phyloP scores from a whole-genome alignment of 1,140 invertebrate species.

The Euura saliciscinereae region DNA sequence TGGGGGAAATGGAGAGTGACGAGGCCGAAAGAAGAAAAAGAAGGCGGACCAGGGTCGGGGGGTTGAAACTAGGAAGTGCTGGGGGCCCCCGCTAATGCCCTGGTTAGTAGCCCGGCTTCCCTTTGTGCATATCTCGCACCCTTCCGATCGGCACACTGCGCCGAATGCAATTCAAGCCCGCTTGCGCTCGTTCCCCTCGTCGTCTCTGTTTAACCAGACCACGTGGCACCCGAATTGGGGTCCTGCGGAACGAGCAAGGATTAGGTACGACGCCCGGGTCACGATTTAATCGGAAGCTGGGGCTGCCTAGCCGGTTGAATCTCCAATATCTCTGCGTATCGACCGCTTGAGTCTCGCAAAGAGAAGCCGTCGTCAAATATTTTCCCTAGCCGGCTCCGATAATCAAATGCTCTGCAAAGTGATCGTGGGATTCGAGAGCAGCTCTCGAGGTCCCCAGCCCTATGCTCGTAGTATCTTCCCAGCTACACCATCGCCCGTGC shows the following conservation, averaged over 20 bases:
- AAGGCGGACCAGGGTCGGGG: background rate
- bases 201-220: background rate
- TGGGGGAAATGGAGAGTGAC: background rate
- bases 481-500: background rate
- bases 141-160: background rate
- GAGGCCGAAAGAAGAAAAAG: conserved; percentile 1
- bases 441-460: too few relatives aligned
- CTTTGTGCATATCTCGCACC: background rate
- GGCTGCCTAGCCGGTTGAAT: too few relatives aligned
- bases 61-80: background rate
- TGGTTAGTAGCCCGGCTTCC: background rate
- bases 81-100: background rate
- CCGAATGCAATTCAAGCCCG: background rate
- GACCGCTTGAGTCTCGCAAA: too few relatives aligned
- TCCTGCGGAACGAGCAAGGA: background rate
- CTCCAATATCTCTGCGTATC: background rate
- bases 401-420: too few relatives aligned
- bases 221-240: background rate
- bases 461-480: too few relatives aligned
- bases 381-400: too few relatives aligned
- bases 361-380: too few relatives aligned
- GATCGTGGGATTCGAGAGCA: too few relatives aligned
- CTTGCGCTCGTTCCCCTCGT: background rate
- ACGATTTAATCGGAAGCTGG: background rate
- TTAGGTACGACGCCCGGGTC: background rate